Percentiles rank a stretch among this genome's conserved stretches.
Conservation (phyloP, 2,113 vertebrate species). For the Tenebrosternarchus preto region DNA sequence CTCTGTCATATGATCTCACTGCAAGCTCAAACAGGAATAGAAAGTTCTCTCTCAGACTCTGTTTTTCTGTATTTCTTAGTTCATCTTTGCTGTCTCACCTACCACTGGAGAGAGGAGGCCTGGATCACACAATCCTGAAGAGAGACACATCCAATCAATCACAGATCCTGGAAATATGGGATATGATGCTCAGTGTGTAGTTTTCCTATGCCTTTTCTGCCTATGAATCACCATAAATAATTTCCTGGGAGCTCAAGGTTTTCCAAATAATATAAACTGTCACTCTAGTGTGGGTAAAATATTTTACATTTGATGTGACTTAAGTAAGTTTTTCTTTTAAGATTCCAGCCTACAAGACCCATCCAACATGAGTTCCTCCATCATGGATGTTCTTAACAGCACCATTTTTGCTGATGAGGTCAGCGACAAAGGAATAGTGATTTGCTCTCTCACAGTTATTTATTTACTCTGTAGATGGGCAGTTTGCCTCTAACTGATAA, state of each 20-base stretch:
- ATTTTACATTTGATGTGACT: no score
- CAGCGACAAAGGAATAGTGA: constrained; percentile 3
- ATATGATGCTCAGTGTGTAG: constrained; percentile 63
- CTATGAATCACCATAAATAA: neutral
- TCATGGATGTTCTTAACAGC: constrained; percentile 40
- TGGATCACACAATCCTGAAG: constrained; percentile 36
- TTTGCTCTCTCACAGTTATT: neutral
- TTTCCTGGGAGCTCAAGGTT: no score
- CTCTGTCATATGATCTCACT: no score
- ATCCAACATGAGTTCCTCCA: constrained; percentile 25
- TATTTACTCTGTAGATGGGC: neutral
- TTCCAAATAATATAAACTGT: neutral
- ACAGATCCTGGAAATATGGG: constrained; percentile 50
- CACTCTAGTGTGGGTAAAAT: no score
- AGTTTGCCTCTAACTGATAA: neutral
- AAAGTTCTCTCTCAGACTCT: neutral
- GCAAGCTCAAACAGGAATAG: no score
- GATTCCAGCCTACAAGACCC: constrained; percentile 45
- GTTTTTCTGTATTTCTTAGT: constrained; percentile 56
- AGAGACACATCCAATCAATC: constrained; percentile 24
- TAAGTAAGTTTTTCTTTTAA: constrained; percentile 47
- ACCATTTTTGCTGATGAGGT: constrained; percentile 61
- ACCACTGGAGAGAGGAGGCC: neutral
- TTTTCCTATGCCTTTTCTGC: neutral
- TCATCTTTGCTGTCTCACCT: constrained; percentile 9